Conservation (phyloP, 2,113 vertebrate genomes). For the Henicopernis longicauda region DNA sequence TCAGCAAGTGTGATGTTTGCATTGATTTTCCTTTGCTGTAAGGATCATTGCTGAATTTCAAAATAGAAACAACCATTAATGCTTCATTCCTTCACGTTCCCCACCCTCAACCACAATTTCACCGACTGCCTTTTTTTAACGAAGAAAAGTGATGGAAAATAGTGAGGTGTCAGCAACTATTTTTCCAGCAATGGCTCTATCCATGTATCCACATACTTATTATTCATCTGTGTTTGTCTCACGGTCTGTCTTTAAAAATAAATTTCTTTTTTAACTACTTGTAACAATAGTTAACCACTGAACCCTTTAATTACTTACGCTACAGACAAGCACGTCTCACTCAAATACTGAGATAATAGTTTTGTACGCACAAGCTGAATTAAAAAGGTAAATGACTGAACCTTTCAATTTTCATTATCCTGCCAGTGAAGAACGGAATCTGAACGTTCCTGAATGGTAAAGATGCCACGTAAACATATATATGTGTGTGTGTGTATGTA, state of each 20-base stretch:
- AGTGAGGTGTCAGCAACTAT: background rate
- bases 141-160: constrained; percentile 14
- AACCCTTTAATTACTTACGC: constrained; percentile 60
- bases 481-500: fast-evolving
- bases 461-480: background rate
- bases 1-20: constrained; percentile 20
- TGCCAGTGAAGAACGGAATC: background rate
- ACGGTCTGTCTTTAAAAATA: constrained; percentile 43
- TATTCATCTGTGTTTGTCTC: constrained; percentile 28
- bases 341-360: background rate
- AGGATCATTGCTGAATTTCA: background rate
- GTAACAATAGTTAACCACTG: constrained; percentile 60
- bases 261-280: constrained; percentile 44
- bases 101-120: background rate
- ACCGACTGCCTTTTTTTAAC: background rate
- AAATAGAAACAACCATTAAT: background rate
- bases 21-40: constrained; percentile 38
- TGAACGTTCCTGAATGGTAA: background rate
- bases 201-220: background rate
- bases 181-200: background rate
- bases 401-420: background rate
- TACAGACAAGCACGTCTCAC: background rate
- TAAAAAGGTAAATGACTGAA: background rate
- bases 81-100: background rate
- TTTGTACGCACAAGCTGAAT: background rate